Base-by-base conservation (phyloP, 2,113 vertebrate genomes). In the Calypte anna region DNA sequence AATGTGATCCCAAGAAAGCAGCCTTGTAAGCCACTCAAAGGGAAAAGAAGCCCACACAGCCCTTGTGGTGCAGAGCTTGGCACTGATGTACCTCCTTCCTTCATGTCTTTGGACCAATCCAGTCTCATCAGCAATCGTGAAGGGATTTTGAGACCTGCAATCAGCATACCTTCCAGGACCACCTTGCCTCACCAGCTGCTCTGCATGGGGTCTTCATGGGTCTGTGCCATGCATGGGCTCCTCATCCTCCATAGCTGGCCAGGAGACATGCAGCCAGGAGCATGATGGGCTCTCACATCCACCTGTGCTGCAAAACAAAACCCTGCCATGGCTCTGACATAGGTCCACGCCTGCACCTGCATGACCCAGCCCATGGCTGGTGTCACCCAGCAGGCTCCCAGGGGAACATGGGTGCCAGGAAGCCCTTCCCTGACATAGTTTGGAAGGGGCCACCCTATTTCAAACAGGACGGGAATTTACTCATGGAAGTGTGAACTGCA, bases 151-250 rank as follows among this genome's bases (percentile, higher is more conserved):
- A 61, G 15, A 51, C 48, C 51, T 57, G 16, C 28, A 69, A 21
- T 27, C 51, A 87, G 9, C 5, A 4, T 12, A 19, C 3, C n/a
- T 44, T 62, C 66, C 50, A 58, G 46, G 27, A 28, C 24, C 12
- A 63, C 16, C 14, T 55, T 36, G 38, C 15, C 46, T 79, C 67
- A 4, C 20, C 67, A 72, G 40, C 3, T 40, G 40, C 40, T 40
- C 40, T 40, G 40, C 2, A 3, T 13, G 0, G 1, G 28, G 53
- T 43, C 43, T 40, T 13, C 3, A 0, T 7, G n/a, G 40, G 36
- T 14, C n/a, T 75, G 55, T 1, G 1, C 17, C 6, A 1, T 1
- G 1, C 1, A 1, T 28, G 31, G 27, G 19, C 7, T 57, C 10
- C 57, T 48, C 36, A 43, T 1, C 2, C 57, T 15, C 51, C 2